Conservation (phyloP, 2,797 vertebrate species). For the Pygocentrus nattereri region DNA sequence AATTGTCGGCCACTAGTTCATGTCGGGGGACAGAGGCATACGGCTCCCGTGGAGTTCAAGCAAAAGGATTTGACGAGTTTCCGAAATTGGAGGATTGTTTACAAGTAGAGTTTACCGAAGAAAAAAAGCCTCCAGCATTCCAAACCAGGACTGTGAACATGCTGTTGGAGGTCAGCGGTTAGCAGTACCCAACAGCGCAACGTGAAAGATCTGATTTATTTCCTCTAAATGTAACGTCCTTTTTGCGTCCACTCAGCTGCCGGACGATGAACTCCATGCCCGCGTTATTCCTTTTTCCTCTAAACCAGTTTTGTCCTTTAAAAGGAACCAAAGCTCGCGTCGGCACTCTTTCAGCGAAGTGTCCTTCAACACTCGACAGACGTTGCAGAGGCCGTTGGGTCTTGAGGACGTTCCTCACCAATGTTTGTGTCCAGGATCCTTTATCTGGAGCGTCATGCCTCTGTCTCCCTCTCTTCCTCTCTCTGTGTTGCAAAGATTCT, state of each 20-base stretch:
- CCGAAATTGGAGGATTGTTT: slow-evolving; percentile 61
- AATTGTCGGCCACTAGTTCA: slow-evolving; percentile 14
- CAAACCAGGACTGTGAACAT: slow-evolving; percentile 30
- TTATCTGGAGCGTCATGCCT: slow-evolving; percentile 68
- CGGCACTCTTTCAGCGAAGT: slow-evolving; percentile 35
- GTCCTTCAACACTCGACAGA: slow-evolving; percentile 38
- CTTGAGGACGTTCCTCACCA: slow-evolving; percentile 40
- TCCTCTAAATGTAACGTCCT: not conserved
- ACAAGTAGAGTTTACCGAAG: slow-evolving; percentile 68
- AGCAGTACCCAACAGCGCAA: not conserved
- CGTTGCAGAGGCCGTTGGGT: slow-evolving; percentile 7
- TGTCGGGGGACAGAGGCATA: slow-evolving; percentile 65
- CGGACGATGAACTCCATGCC: slow-evolving; percentile 12
- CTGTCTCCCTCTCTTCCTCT: slow-evolving; percentile 66
- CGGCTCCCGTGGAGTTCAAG: slow-evolving; percentile 65
- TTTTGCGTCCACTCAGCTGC: slow-evolving; percentile 1
- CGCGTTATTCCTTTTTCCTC: not conserved
- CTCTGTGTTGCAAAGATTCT: slow-evolving; percentile 78
- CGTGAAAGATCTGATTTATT: not conserved
- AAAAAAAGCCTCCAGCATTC: slow-evolving; percentile 58
- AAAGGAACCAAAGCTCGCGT: slow-evolving; percentile 42
- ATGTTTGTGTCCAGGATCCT: slow-evolving; percentile 34
- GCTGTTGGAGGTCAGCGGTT: not conserved
- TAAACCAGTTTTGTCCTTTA: slow-evolving; percentile 43
- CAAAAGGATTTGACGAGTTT: slow-evolving; percentile 58